These are phyloP conservation scores for Halictus ligatus DNA, from an alignment of 2,888 invertebrate species.

Conservation along the genomic window DNA sequence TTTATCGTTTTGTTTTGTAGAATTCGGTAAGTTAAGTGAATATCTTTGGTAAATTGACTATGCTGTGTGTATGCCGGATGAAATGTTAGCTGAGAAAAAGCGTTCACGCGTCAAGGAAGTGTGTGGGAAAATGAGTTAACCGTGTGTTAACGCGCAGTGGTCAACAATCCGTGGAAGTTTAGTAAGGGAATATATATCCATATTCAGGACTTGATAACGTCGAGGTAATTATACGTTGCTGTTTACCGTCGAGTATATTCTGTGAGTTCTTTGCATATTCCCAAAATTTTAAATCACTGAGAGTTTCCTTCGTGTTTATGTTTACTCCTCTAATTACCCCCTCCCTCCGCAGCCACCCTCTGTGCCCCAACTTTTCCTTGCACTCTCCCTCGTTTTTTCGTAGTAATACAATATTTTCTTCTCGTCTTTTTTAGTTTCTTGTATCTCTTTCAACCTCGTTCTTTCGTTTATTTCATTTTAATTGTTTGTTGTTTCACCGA, in stretches of 20 bases:
- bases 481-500: conserved; percentile 32
- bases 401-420: conserved; percentile 22
- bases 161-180: conserved; percentile 70
- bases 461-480: conserved; percentile 31
- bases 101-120: conserved; percentile 70
- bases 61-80: conserved; percentile 52
- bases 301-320: conserved; percentile 80
- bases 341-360: conserved; percentile 63
- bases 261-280: not conserved
- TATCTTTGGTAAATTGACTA: conserved; percentile 50
- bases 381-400: conserved; percentile 54
- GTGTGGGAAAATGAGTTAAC: conserved; percentile 80
- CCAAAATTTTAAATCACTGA: conserved; percentile 27
- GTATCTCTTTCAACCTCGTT: conserved; percentile 1
- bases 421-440: not conserved
- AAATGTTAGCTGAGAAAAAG: conserved; percentile 66
- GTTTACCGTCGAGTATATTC: conserved; percentile 2
- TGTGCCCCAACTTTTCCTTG: conserved; percentile 45
- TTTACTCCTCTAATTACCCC: conserved; percentile 80
- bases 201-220: conserved; percentile 53
- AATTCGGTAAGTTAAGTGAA: conserved; percentile 57
- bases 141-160: conserved; percentile 76
- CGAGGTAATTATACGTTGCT: conserved; percentile 56
- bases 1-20: conserved; percentile 69
- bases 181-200: conserved; percentile 62